These are phyloP conservation scores for Empis stercorea DNA, from an alignment of 2,888 invertebrate genomes.

Conservation along the genomic window DNA sequence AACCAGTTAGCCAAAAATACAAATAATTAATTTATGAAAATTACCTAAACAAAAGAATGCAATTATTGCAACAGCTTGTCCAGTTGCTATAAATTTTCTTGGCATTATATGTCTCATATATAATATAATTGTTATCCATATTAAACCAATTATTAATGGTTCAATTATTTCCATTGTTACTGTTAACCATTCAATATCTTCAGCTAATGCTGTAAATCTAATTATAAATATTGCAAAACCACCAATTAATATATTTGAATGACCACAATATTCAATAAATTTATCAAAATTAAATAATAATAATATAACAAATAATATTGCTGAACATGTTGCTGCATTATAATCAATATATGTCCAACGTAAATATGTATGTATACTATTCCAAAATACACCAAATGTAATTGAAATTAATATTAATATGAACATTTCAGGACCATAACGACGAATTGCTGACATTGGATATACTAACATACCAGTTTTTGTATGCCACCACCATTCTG, in stretches of 20 bases:
- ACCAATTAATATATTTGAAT: conserved; percentile 67
- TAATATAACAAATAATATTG: conserved; percentile 23
- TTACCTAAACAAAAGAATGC: conserved; percentile 67
- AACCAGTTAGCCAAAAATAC: no score
- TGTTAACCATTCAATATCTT: conserved; percentile 47
- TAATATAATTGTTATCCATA: conserved; percentile 67
- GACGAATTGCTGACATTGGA: conserved; percentile 66
- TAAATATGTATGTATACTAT: conserved; percentile 64
- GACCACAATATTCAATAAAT: conserved; percentile 69
- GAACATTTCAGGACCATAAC: conserved; percentile 61
- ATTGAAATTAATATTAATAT: conserved; percentile 55
- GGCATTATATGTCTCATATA: conserved; percentile 73
- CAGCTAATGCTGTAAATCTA: conserved; percentile 52
- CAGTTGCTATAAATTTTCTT: conserved; percentile 59
- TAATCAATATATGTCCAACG: conserved; percentile 45
- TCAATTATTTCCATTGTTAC: conserved; percentile 58
- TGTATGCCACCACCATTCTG: conserved; percentile 83
- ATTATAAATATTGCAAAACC: conserved; percentile 72
- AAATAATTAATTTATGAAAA: no score
- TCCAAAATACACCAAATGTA: conserved; percentile 65
- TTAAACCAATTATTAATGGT: conserved; percentile 60
- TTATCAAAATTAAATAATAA: conserved; percentile 53
- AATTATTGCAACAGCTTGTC: conserved; percentile 64
- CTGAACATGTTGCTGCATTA: conserved; percentile 21
- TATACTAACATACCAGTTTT: conserved; percentile 61